These are phyloP conservation scores for Hyalella azteca DNA, from an alignment of 2,888 invertebrate species.

Conservation along the genomic window DNA sequence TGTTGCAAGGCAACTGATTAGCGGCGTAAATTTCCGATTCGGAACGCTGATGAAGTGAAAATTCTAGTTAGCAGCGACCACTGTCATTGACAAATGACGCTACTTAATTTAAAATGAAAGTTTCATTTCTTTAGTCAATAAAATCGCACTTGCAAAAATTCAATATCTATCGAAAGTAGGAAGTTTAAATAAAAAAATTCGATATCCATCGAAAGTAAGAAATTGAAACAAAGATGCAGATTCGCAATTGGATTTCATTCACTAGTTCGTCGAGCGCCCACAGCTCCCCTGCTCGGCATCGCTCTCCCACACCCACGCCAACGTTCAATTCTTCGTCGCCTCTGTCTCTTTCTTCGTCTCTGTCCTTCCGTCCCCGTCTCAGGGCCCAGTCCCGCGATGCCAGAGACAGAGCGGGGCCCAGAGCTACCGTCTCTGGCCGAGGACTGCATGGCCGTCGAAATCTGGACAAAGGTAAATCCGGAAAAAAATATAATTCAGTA, in stretches of 20 bases:
- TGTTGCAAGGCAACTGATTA: no score
- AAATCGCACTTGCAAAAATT: not conserved
- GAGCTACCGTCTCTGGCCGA: not conserved
- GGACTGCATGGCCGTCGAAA: not conserved
- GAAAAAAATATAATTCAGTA: no score
- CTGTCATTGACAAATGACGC: not conserved
- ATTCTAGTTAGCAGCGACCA: no score
- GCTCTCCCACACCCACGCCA: constrained; percentile 28
- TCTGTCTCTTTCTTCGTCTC: not conserved
- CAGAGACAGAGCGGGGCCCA: constrained; percentile 5
- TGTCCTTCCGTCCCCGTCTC: constrained; percentile 22
- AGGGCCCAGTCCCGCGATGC: constrained; percentile 16
- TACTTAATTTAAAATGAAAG: no score
- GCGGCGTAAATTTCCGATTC: no score
- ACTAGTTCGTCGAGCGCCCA: constrained; percentile 36
- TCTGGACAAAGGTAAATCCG: not conserved
- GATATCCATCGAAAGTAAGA: not conserved
- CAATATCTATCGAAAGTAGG: not conserved
- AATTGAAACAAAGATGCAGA: constrained; percentile 14
- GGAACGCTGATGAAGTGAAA: no score
- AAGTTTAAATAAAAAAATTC: not conserved
- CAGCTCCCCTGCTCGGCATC: constrained; percentile 29
- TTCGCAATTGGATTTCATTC: constrained; percentile 36
- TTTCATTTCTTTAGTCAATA: no score
- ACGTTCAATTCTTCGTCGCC: constrained; percentile 23